A percentile compares a stretch with the other conserved stretches of the same genome.
Evolutionary conservation across 2,888 invertebrate genomes (phyloP).

Genomic region (Lumbricus terrestris): DNA sequence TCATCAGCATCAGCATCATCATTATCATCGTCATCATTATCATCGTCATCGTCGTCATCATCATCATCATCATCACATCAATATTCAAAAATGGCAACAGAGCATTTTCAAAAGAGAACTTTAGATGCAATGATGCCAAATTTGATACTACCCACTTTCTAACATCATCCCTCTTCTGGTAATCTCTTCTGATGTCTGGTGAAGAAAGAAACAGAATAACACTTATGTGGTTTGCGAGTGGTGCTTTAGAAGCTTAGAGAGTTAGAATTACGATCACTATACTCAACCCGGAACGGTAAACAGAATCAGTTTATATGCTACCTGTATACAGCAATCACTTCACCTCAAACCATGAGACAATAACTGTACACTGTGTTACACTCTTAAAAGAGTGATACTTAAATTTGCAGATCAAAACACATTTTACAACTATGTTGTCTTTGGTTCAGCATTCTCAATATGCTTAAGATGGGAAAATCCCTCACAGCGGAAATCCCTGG

Average conservation of each 20-base stretch:
- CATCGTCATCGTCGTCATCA: too few species aligned
- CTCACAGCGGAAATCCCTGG: not conserved
- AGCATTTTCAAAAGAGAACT: too few species aligned
- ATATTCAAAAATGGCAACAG: too few species aligned
- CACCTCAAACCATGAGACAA: not conserved
- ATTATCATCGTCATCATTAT: too few species aligned
- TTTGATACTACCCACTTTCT: too few species aligned
- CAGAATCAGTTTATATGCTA: not conserved
- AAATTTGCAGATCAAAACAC: not conserved
- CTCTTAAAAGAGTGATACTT: not conserved
- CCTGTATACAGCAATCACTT: not conserved
- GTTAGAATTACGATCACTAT: not conserved
- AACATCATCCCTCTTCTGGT: not conserved
- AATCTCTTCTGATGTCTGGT: not conserved
- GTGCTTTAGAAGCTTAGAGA: too few species aligned
- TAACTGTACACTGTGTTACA: not conserved
- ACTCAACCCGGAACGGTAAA: not conserved
- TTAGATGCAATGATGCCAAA: too few species aligned
- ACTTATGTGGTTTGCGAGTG: too few species aligned
- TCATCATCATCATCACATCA: too few species aligned
- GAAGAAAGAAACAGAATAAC: too few species aligned
- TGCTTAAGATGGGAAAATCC: not conserved
- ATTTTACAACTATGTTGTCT: not conserved
- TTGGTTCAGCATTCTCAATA: not conserved
- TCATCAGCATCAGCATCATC: too few species aligned